A percentile compares a stretch with the other conserved stretches of the same genome.
Conservation (phyloP, 2,113 vertebrate genomes). For the Octodon degus region DNA sequence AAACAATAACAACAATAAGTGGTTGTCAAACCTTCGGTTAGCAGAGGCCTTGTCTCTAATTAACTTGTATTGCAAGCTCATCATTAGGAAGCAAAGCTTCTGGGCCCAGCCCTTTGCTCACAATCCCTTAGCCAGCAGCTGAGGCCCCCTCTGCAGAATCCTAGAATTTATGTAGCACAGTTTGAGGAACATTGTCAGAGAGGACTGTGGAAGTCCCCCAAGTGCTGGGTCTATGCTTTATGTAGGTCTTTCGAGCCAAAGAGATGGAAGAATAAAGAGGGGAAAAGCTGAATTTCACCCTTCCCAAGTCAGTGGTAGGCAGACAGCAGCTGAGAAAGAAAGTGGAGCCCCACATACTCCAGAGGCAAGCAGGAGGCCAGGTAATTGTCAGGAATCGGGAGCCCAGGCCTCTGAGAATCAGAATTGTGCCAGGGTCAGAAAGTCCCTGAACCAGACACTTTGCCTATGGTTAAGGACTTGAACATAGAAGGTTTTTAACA, state of each 20-base stretch:
- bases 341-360: neutral
- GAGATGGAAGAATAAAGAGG: neutral
- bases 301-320: neutral
- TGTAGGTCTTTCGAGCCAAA: neutral
- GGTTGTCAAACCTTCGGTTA: slow-evolving; percentile 11
- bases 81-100: neutral
- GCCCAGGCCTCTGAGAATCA: neutral
- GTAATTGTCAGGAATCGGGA: neutral
- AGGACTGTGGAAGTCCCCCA: neutral
- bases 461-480: neutral
- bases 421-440: neutral
- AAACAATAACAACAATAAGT: neutral
- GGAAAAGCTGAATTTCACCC: neutral
- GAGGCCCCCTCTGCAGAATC: neutral
- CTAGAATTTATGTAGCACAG: neutral
- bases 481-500: neutral
- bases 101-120: neutral
- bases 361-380: neutral
- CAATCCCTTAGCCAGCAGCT: neutral
- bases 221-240: neutral
- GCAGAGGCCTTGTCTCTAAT: neutral
- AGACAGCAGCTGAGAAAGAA: neutral
- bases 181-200: neutral
- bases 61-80: neutral
- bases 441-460: neutral